Conservation (phyloP, 1,140 invertebrate species). For the Neodiprion fabricii region DNA sequence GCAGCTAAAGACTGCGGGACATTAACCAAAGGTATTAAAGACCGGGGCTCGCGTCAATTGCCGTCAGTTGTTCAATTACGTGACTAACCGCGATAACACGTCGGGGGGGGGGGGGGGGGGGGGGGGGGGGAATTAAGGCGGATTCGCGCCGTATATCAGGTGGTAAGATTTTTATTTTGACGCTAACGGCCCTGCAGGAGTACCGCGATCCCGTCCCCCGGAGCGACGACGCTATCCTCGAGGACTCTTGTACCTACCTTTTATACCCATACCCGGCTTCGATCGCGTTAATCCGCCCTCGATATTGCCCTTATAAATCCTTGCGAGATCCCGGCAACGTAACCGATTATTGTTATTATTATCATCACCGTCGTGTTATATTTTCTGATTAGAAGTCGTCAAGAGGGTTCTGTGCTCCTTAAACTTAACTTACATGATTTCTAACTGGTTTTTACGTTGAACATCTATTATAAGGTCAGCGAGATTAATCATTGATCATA, state of each 20-base stretch:
- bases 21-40: too few relatives aligned
- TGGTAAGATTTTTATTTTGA: slow-evolving; percentile 63
- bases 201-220: too few relatives aligned
- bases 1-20: too few relatives aligned
- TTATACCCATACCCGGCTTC: slow-evolving; percentile 25
- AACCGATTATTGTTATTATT: background rate
- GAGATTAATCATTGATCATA: background rate
- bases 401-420: too few relatives aligned
- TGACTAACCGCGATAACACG: background rate
- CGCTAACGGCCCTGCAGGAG: slow-evolving; percentile 57
- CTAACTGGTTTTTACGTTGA: too few relatives aligned
- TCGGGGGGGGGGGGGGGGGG: background rate
- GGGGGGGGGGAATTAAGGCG: background rate
- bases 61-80: background rate
- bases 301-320: slow-evolving; percentile 63
- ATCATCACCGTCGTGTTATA: too few relatives aligned
- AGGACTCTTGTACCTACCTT: slow-evolving; percentile 53
- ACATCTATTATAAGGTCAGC: too few relatives aligned
- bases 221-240: background rate
- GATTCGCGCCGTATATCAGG: slow-evolving; percentile 53
- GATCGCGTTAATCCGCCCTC: slow-evolving; percentile 59
- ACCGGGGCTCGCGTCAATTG: background rate
- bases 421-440: too few relatives aligned
- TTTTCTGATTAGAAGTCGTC: too few relatives aligned
- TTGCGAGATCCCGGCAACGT: slow-evolving; percentile 28